phyloP scores from a whole-genome alignment of 2,888 invertebrate genomes.

The Lasioglossum marginatum region DNA sequence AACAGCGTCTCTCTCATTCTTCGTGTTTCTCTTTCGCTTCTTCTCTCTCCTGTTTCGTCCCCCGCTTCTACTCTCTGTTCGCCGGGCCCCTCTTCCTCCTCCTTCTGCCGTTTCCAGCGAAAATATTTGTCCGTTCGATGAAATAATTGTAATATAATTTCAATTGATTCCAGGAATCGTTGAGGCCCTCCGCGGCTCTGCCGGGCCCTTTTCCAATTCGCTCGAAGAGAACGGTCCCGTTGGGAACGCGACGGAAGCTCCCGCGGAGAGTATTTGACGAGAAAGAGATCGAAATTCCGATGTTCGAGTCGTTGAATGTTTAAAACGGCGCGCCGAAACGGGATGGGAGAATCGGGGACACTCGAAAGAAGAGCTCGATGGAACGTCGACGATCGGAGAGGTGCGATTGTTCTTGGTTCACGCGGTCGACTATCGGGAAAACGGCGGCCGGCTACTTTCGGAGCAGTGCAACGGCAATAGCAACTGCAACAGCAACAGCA shows the following conservation, averaged over 20 bases:
- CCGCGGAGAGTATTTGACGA: neutral
- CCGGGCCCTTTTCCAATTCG: neutral
- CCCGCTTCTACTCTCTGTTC: neutral
- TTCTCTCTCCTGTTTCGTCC: neutral
- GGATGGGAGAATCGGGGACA: conserved; percentile 12
- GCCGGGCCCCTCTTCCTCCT: neutral
- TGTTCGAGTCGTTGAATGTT: conserved; percentile 2
- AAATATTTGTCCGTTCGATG: neutral
- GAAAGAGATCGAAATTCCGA: conserved; percentile 27
- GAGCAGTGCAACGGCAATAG: conserved; percentile 29
- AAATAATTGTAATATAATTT: neutral
- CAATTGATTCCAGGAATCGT: neutral
- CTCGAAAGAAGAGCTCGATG: conserved; percentile 31
- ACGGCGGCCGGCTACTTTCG: conserved; percentile 56
- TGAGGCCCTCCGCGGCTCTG: neutral
- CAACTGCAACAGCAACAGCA: conserved; percentile 16
- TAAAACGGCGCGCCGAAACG: neutral
- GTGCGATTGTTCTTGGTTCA: conserved; percentile 65
- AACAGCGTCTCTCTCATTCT: conserved; percentile 43
- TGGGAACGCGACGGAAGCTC: neutral
- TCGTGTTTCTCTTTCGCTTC: neutral
- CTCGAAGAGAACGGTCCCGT: neutral
- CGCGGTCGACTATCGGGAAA: conserved; percentile 69
- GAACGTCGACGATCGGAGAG: conserved; percentile 58
- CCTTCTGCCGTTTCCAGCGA: neutral